Conservation (phyloP, 2,113 vertebrate species). For the Hydrochoerus hydrochaeris region DNA sequence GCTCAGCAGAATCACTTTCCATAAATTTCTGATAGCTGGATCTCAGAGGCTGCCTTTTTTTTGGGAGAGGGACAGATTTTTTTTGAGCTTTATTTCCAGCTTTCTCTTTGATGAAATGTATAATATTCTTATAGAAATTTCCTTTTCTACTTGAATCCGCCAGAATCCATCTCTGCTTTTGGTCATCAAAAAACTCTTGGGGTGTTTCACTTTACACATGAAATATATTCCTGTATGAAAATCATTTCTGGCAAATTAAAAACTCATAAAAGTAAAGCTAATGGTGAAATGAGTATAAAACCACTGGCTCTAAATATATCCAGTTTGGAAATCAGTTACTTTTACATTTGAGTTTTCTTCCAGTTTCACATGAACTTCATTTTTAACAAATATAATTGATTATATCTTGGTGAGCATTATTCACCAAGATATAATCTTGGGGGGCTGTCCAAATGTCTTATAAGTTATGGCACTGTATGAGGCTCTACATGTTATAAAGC, state of each 20-base stretch:
- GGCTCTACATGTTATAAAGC: not conserved
- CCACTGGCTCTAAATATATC: not conserved
- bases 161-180: not conserved
- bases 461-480: not conserved
- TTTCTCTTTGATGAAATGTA: not conserved
- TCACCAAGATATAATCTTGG: not conserved
- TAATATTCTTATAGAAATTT: slow-evolving; percentile 9
- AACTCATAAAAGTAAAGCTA: not conserved
- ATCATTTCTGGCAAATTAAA: slow-evolving; percentile 17
- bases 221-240: slow-evolving; percentile 23
- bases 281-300: not conserved
- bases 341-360: slow-evolving; percentile 33
- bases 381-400: slow-evolving; percentile 24
- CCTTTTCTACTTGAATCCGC: not conserved
- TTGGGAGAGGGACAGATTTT: not conserved
- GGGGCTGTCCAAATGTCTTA: not conserved
- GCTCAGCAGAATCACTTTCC: not conserved
- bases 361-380: not conserved
- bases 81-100: not conserved
- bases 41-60: not conserved
- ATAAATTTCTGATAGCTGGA: not conserved
- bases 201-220: not conserved
- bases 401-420: not conserved
- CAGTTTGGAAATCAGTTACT: slow-evolving; percentile 31
- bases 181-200: not conserved